phyloP scores from a whole-genome alignment of 1,140 invertebrate genomes.

The Drosophila pseudoananassae region DNA sequence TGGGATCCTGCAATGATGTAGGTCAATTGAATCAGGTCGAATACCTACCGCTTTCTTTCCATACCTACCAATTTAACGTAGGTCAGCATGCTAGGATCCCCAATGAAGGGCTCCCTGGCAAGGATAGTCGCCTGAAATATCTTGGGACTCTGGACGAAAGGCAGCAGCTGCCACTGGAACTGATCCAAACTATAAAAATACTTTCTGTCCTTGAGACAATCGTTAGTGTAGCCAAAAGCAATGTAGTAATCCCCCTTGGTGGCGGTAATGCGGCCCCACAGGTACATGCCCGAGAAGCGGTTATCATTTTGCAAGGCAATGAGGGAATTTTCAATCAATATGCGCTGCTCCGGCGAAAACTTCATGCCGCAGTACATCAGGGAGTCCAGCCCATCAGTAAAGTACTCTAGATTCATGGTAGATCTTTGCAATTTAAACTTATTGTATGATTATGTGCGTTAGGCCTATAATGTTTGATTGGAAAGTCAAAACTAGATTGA shows the following conservation, averaged over 20 bases:
- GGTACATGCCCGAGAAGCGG: conserved; percentile 89
- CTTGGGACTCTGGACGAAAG: conserved; percentile 86
- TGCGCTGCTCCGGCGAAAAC: conserved; percentile 87
- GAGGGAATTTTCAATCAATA: conserved; percentile 89
- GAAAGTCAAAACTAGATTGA: not conserved
- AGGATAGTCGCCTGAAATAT: conserved; percentile 86
- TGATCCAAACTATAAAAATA: conserved; percentile 90
- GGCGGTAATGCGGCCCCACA: conserved; percentile 90
- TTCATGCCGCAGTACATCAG: conserved; percentile 86
- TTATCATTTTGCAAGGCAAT: conserved; percentile 90
- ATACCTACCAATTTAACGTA: conserved; percentile 84
- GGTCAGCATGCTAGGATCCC: conserved; percentile 85
- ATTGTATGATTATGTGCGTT: conserved; percentile 6
- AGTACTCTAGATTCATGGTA: conserved; percentile 78
- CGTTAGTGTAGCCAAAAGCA: conserved; percentile 88
- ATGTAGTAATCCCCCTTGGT: conserved; percentile 89
- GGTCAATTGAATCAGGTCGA: not conserved
- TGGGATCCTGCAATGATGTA: conserved; percentile 65
- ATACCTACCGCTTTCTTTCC: too few species aligned
- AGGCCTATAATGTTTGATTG: conserved; percentile 6
- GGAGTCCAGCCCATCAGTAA: conserved; percentile 70
- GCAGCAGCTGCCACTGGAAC: conserved; percentile 88
- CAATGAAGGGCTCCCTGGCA: conserved; percentile 85
- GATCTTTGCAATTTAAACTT: conserved; percentile 34
- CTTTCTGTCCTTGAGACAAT: conserved; percentile 87